Base-by-base conservation (phyloP, 2,797 vertebrate genomes). In the Phalloptychus januarius region DNA sequence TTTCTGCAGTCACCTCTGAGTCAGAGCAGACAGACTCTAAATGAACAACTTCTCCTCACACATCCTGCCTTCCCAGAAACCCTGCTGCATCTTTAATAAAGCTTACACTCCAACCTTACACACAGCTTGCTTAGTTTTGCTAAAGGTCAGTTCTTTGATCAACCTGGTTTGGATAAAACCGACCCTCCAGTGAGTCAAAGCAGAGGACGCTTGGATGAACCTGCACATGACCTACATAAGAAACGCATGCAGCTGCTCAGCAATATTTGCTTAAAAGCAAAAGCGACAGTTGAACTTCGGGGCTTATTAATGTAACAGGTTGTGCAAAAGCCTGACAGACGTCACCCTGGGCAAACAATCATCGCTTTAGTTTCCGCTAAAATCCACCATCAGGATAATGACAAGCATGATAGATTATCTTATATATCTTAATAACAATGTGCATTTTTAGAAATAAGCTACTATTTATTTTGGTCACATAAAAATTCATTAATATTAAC, bases 121-220 rank as follows among this genome's bases (percentile, higher is more conserved):
- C 83, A 81, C 82, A 86, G 91, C 75, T 89, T 72, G 72, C 79
- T 87, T 71, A 46, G 83, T 87, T 84, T 74, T 71, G 83, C 79
- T 82, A 40, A 6, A 7, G 83, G 80, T 58, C 75, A 54, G 71
- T 75, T 79, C 77, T 78, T 74, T 31, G 69, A 48, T 76, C 56
- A 74, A 83, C 75, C 83, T 73, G 67, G 72, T 75, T 40, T 71
- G 84, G 46, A 65, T 54, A 38, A 50, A 16, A 73, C 65, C 38
- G 67, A 80, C 76, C 79, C 56, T 38, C 25, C 40, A 46, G 38
- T 63, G 78, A 77, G 44, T 46, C 70, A 75, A 83, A 73, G 46
- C 61, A 72, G 58, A 44, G 52, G 71, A 56, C 48, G 78, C 70
- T 58, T 72, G 80, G 72, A 44, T 16, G 65, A 71, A 76, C 75